Base-by-base conservation (phyloP, 2,797 vertebrate genomes). In the Mionectes olivaceus region DNA sequence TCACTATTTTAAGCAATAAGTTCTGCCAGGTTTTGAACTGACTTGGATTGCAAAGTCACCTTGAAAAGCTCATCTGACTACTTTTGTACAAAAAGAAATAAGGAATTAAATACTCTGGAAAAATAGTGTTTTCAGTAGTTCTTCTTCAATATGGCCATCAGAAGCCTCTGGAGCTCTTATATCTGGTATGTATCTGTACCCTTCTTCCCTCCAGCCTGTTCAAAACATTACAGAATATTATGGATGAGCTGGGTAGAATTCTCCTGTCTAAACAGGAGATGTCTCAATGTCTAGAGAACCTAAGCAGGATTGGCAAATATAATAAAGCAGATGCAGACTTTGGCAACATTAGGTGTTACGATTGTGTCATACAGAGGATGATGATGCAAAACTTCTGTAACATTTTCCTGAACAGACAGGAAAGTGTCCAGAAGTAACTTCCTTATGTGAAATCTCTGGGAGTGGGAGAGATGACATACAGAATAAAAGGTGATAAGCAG, bases 1-100 rank as follows among this genome's bases (percentile, higher is more conserved):
- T 91, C 39, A 61, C 70, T 95, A 94, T 94, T 95, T 96, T 93
- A 93, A 90, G 89, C 55, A 92, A 82, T 46, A 61, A 61, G 70
- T 95, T 94, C 68, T 91, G 87, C 90, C 67, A 96, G 50, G 64
- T 69, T 92, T 88, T 80, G 92, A 94, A 95, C 96, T 96, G 87
- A 94, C 57, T 96, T 88, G 73, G 35, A 53, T 74, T 90, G 28
- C 64, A 91, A 83, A 97, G 69, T 88, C 64, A 92, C 90, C 77
- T 95, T 93, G 76, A 92, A 95, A 97, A 82, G 11, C 47, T 95
- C 53, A 90, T 87, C 52, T 93, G 94, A 89, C 64, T 92, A 60
- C 60, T 83, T 81, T 74, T 73, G 19, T 44, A 44, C 7, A 75
- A 84, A 82, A 94, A 69, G 14, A 87, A 94, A 63, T 49, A 55